These are phyloP conservation scores for Otolemur crassicaudatus DNA, from an alignment of 2,797 vertebrate species.

Conservation along the genomic window DNA sequence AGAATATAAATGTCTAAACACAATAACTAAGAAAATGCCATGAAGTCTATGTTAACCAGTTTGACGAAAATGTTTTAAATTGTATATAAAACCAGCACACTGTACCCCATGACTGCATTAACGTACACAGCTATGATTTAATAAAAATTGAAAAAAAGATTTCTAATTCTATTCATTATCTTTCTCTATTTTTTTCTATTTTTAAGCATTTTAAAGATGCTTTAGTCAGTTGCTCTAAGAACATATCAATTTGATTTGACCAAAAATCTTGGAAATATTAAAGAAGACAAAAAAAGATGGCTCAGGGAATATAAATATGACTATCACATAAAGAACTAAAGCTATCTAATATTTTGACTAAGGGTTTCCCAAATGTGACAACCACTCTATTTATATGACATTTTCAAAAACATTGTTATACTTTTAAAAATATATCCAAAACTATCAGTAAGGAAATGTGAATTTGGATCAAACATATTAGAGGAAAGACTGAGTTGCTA, in stretches of 20 bases:
- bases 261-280: constrained; percentile 8
- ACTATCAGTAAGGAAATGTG: constrained; percentile 32
- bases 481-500: constrained; percentile 7
- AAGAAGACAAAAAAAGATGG: constrained; percentile 33
- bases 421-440: neutral
- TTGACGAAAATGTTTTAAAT: no score
- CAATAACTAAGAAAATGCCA: no score
- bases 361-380: constrained; percentile 35
- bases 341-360: neutral
- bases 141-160: neutral
- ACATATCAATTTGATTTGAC: neutral
- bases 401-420: constrained; percentile 34
- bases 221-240: constrained; percentile 31
- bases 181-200: constrained; percentile 50
- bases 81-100: no score
- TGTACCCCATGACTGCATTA: no score
- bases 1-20: no score
- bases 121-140: no score
- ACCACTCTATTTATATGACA: neutral
- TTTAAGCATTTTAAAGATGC: constrained; percentile 38
- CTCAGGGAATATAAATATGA: constrained; percentile 30
- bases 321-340: constrained; percentile 10
- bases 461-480: neutral
- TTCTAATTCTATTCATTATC: neutral
- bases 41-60: no score